Base-by-base conservation (phyloP, 1,140 invertebrate species). In the Macrotrachela quadricornifera region DNA sequence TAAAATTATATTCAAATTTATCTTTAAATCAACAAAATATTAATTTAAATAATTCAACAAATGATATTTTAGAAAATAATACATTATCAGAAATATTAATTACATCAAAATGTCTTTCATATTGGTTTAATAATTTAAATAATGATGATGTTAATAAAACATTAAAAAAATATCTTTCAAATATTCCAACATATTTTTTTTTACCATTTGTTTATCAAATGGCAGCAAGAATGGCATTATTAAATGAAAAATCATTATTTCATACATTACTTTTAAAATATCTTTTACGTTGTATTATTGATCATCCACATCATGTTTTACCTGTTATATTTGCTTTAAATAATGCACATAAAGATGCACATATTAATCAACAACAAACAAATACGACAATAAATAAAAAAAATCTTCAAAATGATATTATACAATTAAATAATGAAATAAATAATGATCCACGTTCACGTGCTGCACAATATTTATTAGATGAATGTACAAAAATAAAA, bases 271-370 rank as follows among this genome's bases (percentile, higher is more conserved):
- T 57, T 47, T 56, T 55, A 14, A 46, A 71, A 64, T 57, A 71
- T 30, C 64, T 76, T 65, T 73, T 75, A 46, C 72, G 73, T 55
- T 81, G 81, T 60, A 76, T 77, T 1, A 62, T 71, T 17, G 80
- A 88, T 14, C 86, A 94, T 72, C 86, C 86, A 0, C 80, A 88
- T 68, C 86, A 94, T 59, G 79, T 80, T 0, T 64, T 94, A 14
- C 81, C 81, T 3, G 74, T 81, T 21, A 62, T 90, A 17, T 71
- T 87, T 52, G 78, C 81, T 15, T 64, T 86, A 10, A 78, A 78
- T 45, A 81, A 85, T 71, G 79, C 83, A 63, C 66, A 74, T 44
- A 71, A 75, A 41, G 77, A 74, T 58, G 59, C 37, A 21, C 11
- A 46, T 30, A 17, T 48, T 0, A 47, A 2, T 30, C 16, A 15